Percentiles rank a stretch among this genome's conserved stretches.
These are phyloP conservation scores for Rhombomys opimus DNA, from an alignment of 2,113 vertebrate genomes.

Conservation along the genomic window DNA sequence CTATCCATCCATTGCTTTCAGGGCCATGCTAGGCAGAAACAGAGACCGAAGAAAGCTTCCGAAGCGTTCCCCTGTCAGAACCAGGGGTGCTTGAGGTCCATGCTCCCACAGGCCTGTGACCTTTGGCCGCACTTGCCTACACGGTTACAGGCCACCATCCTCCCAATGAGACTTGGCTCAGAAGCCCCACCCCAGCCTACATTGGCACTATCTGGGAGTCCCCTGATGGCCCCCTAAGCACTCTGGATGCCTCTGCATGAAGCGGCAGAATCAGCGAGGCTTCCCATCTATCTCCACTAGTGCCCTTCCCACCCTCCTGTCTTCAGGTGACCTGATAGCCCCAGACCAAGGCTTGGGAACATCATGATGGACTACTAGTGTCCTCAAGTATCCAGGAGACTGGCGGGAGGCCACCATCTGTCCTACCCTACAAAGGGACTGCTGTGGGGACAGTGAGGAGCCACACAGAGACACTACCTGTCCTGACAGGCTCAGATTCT, in stretches of 20 bases:
- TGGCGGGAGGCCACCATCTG: background rate
- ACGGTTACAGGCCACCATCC: background rate
- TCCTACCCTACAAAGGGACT: background rate
- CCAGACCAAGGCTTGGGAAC: background rate
- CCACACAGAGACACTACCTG: background rate
- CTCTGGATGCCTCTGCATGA: background rate
- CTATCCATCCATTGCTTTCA: background rate
- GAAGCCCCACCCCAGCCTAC: background rate
- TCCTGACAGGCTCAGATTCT: background rate
- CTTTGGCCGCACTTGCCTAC: no score
- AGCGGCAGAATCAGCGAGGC: no score
- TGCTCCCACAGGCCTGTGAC: background rate
- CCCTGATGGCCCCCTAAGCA: background rate
- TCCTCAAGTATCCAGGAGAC: background rate
- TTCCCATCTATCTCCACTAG: no score
- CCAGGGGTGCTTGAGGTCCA: background rate
- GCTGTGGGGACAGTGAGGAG: background rate
- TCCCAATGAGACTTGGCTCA: accelerated
- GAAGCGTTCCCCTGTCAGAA: background rate
- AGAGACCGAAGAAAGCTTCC: background rate
- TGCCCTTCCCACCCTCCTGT: background rate
- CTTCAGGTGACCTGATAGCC: background rate
- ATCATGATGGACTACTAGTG: background rate
- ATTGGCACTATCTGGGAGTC: background rate
- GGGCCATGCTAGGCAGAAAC: background rate